Percentiles rank a stretch among this genome's conserved stretches.
phyloP scores from a whole-genome alignment of 2,797 vertebrate species.

The Bradypodion ventrale region DNA sequence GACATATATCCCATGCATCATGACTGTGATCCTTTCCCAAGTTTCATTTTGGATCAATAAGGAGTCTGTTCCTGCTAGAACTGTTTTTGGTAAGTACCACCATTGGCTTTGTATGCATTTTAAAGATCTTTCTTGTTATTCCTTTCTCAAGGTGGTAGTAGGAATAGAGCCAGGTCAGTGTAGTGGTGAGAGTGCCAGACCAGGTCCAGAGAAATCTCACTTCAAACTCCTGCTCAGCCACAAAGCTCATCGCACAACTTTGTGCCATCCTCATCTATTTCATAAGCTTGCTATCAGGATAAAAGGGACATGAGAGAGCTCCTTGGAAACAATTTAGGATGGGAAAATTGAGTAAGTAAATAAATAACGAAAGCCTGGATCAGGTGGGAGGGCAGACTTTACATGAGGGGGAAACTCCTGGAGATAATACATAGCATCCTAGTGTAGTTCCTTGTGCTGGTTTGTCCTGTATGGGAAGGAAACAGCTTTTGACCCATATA shows the following conservation, averaged over 20 bases:
- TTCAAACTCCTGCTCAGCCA: neutral
- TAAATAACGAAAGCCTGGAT: neutral
- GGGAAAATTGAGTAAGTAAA: neutral
- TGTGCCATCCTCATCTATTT: neutral
- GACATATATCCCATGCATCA: conserved; percentile 99
- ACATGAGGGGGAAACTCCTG: neutral
- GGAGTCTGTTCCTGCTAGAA: conserved; percentile 96
- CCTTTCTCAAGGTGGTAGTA: conserved; percentile 22
- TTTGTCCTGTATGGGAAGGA: too few relatives aligned
- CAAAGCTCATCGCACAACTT: neutral
- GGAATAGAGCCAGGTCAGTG: neutral
- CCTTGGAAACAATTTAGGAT: neutral
- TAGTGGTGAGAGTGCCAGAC: neutral
- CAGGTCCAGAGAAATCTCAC: neutral
- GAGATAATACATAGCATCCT: too few relatives aligned
- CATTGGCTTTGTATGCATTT: conserved; percentile 38
- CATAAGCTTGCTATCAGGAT: neutral
- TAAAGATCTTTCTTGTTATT: neutral
- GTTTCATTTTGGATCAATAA: conserved; percentile 99
- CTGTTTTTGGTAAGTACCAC: conserved; percentile 90
- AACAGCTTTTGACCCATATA: too few relatives aligned
- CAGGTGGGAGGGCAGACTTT: neutral
- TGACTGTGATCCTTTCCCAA: conserved; percentile 99
- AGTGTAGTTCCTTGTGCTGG: too few relatives aligned
- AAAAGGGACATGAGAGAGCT: neutral